phyloP scores from a whole-genome alignment of 2,888 invertebrate species.

The Cartodere bifasciata region DNA sequence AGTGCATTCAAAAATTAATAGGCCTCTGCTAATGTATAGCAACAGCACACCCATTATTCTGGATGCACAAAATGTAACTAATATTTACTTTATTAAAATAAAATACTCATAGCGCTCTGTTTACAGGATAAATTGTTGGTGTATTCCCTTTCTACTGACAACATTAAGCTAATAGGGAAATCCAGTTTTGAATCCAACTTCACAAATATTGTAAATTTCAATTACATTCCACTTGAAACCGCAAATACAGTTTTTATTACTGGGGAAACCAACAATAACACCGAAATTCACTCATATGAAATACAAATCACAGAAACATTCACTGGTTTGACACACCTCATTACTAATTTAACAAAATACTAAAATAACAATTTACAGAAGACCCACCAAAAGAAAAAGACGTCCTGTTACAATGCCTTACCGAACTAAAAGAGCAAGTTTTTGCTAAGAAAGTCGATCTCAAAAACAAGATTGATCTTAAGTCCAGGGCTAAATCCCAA shows the following conservation, averaged over 20 bases:
- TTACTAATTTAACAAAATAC: constrained; percentile 1
- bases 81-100: constrained; percentile 1
- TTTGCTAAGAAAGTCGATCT: constrained; percentile 14
- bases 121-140: constrained; percentile 7
- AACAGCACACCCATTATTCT: constrained; percentile 1
- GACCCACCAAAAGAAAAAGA: constrained; percentile 11
- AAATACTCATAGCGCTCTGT: constrained; percentile 1
- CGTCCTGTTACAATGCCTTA: constrained; percentile 18
- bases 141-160: constrained; percentile 4
- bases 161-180: constrained; percentile 1
- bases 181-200: constrained; percentile 2
- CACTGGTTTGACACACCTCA: too few species aligned
- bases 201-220: constrained; percentile 2
- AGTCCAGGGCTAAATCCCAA: too few species aligned
- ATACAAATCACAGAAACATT: too few species aligned
- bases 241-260: constrained; percentile 5
- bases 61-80: constrained; percentile 3
- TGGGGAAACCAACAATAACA: constrained; percentile 4
- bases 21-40: constrained; percentile 1
- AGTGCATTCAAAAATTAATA: constrained; percentile 2
- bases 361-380: constrained; percentile 1
- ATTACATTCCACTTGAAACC: constrained; percentile 5
- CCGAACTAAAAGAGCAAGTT: constrained; percentile 18
- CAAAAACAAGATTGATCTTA: too few species aligned
- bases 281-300: constrained; percentile 1